A percentile compares a stretch with the other conserved stretches of the same genome.
These are phyloP conservation scores for Enteromius thamalakanensis DNA, from an alignment of 2,797 vertebrate genomes.

Conservation along the genomic window DNA sequence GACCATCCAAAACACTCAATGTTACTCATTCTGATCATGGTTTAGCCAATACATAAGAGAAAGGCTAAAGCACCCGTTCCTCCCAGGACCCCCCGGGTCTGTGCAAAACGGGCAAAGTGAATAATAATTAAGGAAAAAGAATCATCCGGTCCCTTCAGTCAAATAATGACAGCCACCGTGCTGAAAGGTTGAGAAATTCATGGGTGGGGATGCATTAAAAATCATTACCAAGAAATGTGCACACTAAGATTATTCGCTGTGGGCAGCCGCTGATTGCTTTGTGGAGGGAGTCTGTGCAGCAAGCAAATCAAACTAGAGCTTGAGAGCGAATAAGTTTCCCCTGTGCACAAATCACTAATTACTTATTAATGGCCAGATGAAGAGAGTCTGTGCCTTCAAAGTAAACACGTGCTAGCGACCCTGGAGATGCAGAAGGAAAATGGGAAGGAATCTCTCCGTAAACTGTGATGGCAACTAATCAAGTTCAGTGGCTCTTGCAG, in stretches of 20 bases:
- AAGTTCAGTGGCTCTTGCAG: conserved; percentile 40
- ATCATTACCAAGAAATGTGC: conserved; percentile 69
- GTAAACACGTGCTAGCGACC: conserved; percentile 66
- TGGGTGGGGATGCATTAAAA: conserved; percentile 65
- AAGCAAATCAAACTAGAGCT: conserved; percentile 62
- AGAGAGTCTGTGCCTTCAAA: conserved; percentile 66
- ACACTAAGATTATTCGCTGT: conserved; percentile 64
- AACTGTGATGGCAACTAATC: conserved; percentile 56
- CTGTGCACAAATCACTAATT: conserved; percentile 70
- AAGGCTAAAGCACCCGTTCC: neutral
- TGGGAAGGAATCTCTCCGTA: conserved; percentile 44
- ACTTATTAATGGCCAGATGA: conserved; percentile 74
- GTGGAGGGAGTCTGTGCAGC: conserved; percentile 57
- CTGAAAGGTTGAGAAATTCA: conserved; percentile 45
- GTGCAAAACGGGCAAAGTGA: neutral
- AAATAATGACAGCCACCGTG: conserved; percentile 14
- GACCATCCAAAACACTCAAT: conserved; percentile 33
- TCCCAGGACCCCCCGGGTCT: neutral
- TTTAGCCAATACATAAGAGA: neutral
- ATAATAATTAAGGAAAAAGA: conserved; percentile 28
- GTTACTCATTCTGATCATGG: conserved; percentile 31
- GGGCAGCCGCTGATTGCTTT: conserved; percentile 70
- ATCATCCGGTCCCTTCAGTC: conserved; percentile 17
- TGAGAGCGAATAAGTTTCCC: conserved; percentile 57
- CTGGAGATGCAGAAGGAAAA: conserved; percentile 46